phyloP scores from a whole-genome alignment of 2,797 vertebrate genomes.

The Thalassophryne amazonica region DNA sequence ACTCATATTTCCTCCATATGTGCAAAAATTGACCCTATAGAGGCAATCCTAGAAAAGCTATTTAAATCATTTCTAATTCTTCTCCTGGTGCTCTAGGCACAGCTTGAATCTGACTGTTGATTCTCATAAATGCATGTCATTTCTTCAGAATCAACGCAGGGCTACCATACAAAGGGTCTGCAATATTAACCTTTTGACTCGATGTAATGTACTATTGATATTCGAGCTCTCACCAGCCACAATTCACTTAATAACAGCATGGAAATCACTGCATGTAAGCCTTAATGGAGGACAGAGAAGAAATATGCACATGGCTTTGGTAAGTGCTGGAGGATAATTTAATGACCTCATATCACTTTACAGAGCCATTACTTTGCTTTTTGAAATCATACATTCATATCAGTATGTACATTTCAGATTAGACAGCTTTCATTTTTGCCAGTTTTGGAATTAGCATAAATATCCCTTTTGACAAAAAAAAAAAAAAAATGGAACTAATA shows the following conservation, averaged over 20 bases:
- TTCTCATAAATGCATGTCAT: constrained; percentile 45
- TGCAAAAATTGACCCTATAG: background rate
- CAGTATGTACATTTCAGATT: constrained; percentile 20
- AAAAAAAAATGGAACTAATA: no score
- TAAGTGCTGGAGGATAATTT: constrained; percentile 32
- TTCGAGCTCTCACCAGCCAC: constrained; percentile 39
- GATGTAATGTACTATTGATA: constrained; percentile 4
- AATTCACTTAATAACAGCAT: constrained; percentile 60
- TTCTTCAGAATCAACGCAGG: constrained; percentile 37
- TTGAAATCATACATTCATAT: constrained; percentile 5
- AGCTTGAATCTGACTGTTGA: constrained; percentile 33
- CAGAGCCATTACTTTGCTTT: constrained; percentile 12
- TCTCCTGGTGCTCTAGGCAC: constrained; percentile 12
- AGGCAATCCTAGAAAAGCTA: constrained; percentile 21
- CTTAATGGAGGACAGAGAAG: constrained; percentile 43
- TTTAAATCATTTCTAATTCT: constrained; percentile 34
- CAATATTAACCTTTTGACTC: constrained; percentile 41
- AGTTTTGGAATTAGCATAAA: background rate
- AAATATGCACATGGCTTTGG: constrained; percentile 22
- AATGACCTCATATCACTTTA: constrained; percentile 33
- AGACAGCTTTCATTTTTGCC: background rate
- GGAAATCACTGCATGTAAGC: constrained; percentile 35
- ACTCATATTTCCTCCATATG: background rate
- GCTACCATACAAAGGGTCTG: constrained; percentile 16
- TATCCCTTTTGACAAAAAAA: constrained; percentile 9